Evolutionary conservation across 2,797 vertebrate species (phyloP).

Genomic region (Pangasius djambal): DNA sequence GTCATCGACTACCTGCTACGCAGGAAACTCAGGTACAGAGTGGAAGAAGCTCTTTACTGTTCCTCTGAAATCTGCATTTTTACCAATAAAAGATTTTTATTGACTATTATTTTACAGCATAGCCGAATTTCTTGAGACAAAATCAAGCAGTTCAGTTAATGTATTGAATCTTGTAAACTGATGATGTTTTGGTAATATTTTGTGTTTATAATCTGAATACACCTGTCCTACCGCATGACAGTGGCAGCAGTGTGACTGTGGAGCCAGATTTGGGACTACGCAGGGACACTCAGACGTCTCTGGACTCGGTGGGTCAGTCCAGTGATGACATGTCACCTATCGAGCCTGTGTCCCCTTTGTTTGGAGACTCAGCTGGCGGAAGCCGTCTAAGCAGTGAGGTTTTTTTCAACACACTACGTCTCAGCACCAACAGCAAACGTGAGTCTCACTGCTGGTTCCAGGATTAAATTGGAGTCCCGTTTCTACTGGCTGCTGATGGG

Average conservation of each 20-base stretch:
- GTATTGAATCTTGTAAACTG: neutral
- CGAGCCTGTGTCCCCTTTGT: slow-evolving; percentile 69
- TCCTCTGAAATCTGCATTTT: neutral
- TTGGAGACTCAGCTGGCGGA: slow-evolving; percentile 60
- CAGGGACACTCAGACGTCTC: slow-evolving; percentile 69
- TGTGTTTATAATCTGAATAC: neutral
- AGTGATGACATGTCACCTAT: slow-evolving; percentile 72
- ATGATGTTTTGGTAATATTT: neutral
- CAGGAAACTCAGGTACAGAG: slow-evolving; percentile 76
- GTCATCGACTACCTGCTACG: slow-evolving; percentile 90
- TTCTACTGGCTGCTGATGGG: neutral
- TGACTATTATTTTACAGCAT: neutral
- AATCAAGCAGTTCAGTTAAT: neutral
- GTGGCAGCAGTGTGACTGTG: slow-evolving; percentile 63
- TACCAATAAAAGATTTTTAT: neutral
- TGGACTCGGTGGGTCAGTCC: slow-evolving; percentile 73
- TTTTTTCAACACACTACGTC: slow-evolving; percentile 76
- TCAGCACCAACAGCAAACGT: slow-evolving; percentile 72
- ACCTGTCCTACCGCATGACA: slow-evolving; percentile 20
- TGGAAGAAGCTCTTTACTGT: neutral
- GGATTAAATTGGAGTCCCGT: neutral
- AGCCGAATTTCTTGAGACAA: neutral
- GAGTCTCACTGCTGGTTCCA: slow-evolving; percentile 45
- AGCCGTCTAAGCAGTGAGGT: slow-evolving; percentile 75
- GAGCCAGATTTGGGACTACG: slow-evolving; percentile 63